phyloP scores from a whole-genome alignment of 1,140 invertebrate genomes.

The Drosophila funebris region DNA sequence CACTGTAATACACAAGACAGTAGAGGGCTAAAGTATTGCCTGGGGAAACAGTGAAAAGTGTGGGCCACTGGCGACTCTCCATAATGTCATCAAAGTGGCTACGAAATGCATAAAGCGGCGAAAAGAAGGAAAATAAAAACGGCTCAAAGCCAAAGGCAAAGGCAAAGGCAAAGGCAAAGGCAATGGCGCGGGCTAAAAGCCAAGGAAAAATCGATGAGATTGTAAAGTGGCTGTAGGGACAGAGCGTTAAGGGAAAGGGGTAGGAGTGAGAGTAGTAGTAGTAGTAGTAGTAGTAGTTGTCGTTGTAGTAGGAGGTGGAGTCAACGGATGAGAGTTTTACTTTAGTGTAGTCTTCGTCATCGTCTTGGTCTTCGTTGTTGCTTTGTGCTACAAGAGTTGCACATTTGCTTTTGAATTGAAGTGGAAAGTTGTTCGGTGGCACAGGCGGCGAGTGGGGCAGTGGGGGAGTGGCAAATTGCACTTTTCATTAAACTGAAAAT shows the following conservation, averaged over 20 bases:
- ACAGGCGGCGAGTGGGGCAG: no score
- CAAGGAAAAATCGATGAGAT: slow-evolving; percentile 71
- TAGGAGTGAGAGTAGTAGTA: neutral
- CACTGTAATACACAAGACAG: neutral
- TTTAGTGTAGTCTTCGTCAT: slow-evolving; percentile 44
- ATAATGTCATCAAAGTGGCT: slow-evolving; percentile 80
- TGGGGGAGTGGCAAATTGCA: slow-evolving; percentile 53
- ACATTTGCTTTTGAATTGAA: slow-evolving; percentile 66
- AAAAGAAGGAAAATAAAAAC: slow-evolving; percentile 4
- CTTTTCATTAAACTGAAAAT: slow-evolving; percentile 75
- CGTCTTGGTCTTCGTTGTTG: slow-evolving; percentile 29
- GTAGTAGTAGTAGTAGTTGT: slow-evolving; percentile 8
- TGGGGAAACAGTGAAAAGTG: slow-evolving; percentile 5
- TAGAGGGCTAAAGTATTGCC: slow-evolving; percentile 20
- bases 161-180: slow-evolving; percentile 6
- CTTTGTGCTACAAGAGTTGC: slow-evolving; percentile 60
- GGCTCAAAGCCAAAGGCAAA: slow-evolving; percentile 4
- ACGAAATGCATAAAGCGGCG: slow-evolving; percentile 72
- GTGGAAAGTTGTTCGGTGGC: slow-evolving; percentile 40
- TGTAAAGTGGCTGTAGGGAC: slow-evolving; percentile 68
- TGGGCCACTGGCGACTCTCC: slow-evolving; percentile 29
- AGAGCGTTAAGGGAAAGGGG: neutral
- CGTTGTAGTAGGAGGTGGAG: slow-evolving; percentile 18
- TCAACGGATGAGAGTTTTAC: slow-evolving; percentile 26
- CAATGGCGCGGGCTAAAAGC: slow-evolving; percentile 54